Conservation (phyloP, 2,113 vertebrate genomes). For the Gymnocephalus cernua region DNA sequence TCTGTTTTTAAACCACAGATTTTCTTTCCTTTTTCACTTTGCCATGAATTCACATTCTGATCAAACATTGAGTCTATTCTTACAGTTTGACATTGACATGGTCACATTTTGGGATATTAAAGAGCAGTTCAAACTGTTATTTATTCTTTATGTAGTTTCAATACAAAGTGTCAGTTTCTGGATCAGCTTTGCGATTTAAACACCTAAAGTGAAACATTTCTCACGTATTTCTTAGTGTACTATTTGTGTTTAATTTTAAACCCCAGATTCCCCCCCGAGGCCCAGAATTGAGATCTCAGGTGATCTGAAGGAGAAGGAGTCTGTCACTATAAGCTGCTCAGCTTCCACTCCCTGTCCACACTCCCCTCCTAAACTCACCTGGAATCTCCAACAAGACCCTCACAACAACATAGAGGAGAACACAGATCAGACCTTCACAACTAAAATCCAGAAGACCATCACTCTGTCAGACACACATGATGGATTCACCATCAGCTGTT, state of each 20-base stretch:
- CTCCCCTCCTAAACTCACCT: conserved; percentile 49
- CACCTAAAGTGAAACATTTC: no score
- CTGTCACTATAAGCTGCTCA: conserved; percentile 57
- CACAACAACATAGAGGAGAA: not conserved
- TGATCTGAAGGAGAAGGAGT: conserved; percentile 26
- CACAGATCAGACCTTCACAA: conserved; percentile 16
- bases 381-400: conserved; percentile 33
- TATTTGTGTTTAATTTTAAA: not conserved
- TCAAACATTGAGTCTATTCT: no score
- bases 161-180: no score
- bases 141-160: no score
- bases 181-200: no score
- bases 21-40: no score
- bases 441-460: conserved; percentile 34
- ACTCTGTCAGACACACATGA: conserved; percentile 45
- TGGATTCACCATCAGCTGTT: conserved; percentile 50
- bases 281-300: conserved; percentile 39
- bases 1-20: no score
- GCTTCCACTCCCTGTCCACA: conserved; percentile 59
- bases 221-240: not conserved
- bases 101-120: no score
- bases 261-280: conserved; percentile 39
- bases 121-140: no score
- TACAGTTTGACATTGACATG: no score
- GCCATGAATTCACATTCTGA: no score